Evolutionary conservation across 2,797 vertebrate genomes (phyloP).

Genomic region (Benthosema pterotum): DNA sequence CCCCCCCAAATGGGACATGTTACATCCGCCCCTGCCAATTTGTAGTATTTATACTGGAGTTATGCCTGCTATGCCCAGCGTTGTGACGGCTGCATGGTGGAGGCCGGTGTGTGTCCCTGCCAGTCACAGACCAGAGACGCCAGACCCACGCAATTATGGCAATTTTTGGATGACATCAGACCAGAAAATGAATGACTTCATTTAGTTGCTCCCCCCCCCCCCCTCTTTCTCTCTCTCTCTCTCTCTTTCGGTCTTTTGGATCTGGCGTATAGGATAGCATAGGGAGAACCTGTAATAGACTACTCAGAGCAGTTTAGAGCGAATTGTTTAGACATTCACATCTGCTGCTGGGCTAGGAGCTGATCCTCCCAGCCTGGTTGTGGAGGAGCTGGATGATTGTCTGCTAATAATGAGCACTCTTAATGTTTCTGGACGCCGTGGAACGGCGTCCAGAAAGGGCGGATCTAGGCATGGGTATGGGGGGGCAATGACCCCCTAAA

Average conservation of each 20-base stretch:
- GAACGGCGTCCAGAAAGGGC: too few relatives aligned
- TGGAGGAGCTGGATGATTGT: conserved; percentile 53
- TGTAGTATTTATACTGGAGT: too few relatives aligned
- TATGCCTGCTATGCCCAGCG: too few relatives aligned
- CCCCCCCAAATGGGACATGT: too few relatives aligned
- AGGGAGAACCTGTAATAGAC: conserved; percentile 73
- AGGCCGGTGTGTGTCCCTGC: conserved; percentile 30
- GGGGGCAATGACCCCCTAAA: too few relatives aligned
- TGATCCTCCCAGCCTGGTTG: conserved; percentile 56
- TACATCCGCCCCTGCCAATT: too few relatives aligned
- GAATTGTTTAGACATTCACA: conserved; percentile 68
- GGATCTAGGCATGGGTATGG: too few relatives aligned
- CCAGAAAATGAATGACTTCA: conserved; percentile 83
- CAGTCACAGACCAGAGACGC: conserved; percentile 77
- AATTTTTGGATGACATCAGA: conserved; percentile 81
- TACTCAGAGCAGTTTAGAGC: conserved; percentile 65
- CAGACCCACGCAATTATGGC: conserved; percentile 75
- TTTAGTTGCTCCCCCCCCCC: conserved; percentile 63
- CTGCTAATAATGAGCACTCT: conserved; percentile 73
- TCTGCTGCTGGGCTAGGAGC: conserved; percentile 61
- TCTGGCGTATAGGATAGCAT: conserved; percentile 45
- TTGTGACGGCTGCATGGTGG: too few relatives aligned
- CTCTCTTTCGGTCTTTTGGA: conserved; percentile 55
- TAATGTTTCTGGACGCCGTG: conserved; percentile 32
- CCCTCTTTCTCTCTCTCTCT: conserved; percentile 66